Conservation (phyloP, 2,113 vertebrate genomes). For the Misgurnus anguillicaudatus region DNA sequence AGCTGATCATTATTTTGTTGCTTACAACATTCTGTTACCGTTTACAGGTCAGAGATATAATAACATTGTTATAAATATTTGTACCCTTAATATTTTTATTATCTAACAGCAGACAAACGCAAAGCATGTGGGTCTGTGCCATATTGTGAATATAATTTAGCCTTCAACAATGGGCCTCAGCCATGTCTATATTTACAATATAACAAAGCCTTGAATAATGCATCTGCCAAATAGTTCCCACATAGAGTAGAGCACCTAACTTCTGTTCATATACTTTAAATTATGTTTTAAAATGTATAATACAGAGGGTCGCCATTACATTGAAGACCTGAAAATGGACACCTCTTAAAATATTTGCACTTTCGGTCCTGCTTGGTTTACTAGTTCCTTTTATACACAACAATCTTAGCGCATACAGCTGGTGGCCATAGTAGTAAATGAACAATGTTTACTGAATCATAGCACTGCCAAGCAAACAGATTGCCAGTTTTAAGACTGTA, state of each 20-base stretch:
- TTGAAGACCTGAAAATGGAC: background rate
- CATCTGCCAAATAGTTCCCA: background rate
- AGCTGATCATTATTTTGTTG: no score
- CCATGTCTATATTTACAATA: no score
- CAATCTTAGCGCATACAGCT: constrained; percentile 8
- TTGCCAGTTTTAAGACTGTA: background rate
- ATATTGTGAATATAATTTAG: no score
- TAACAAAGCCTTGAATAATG: background rate
- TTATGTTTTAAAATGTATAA: background rate
- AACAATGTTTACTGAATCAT: background rate
- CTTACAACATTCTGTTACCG: no score
- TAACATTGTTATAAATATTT: no score
- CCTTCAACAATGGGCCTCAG: no score
- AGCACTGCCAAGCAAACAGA: background rate
- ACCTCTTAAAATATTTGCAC: constrained; percentile 16
- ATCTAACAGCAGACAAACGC: background rate
- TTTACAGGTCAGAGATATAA: no score
- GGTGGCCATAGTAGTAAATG: constrained; percentile 24
- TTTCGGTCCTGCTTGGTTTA: constrained; percentile 18
- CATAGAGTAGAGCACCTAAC: background rate
- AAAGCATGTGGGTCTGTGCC: background rate
- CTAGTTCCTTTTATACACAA: constrained; percentile 44
- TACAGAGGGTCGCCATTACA: background rate
- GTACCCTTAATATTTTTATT: background rate
- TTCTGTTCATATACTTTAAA: background rate